Base-by-base conservation (phyloP, 1,140 invertebrate genomes). In the Lasioglossum baleicum region DNA sequence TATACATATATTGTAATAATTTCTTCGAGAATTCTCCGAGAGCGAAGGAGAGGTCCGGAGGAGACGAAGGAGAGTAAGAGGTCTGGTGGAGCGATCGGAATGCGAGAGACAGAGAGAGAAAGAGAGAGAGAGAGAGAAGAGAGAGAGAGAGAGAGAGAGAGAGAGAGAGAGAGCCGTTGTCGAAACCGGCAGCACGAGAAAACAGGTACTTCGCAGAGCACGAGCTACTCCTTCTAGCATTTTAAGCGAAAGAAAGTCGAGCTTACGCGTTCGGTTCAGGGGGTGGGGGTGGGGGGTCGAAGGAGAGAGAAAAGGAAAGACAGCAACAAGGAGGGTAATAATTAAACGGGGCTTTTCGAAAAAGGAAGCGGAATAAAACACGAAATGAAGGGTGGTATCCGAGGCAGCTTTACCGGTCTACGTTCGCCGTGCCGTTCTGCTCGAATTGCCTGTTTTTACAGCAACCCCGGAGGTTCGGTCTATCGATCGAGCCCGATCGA, bases 391-490 rank as follows among this genome's bases (percentile, higher is more conserved):
- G 63, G 64, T 51, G 75, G n/a, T n/a, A n/a, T n/a, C n/a, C n/a
- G n/a, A 85, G 67, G n/a, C 64, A 76, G 81, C 69, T 84, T 85
- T 84, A n/a, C n/a, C n/a, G n/a, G 61, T 85, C 83, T 76, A 76
- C 72, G 76, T 80, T 84, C 61, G 26, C 56, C 73, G 79, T 81
- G 75, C 61, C 64, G 51, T 79, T 84, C 64, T 86, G 81, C 82
- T 85, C 83, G 84, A 88, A 87, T 82, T 88, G 84, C 80, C 83
- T 87, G 83, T 86, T 88, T 83, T 72, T 83, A 83, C 88, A 74
- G 70, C 75, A 72, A 78, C 51, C 66, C 60, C 48, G 15, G 31
- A 75, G 56, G 77, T 35, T 44, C 61, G 67, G 84, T 87, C 84
- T 80, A 83, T 87, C 73, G 79, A 80, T 61, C 69, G 26, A 51